Conservation (phyloP, 2,888 invertebrate genomes). For the Platycheirus albimanus region DNA sequence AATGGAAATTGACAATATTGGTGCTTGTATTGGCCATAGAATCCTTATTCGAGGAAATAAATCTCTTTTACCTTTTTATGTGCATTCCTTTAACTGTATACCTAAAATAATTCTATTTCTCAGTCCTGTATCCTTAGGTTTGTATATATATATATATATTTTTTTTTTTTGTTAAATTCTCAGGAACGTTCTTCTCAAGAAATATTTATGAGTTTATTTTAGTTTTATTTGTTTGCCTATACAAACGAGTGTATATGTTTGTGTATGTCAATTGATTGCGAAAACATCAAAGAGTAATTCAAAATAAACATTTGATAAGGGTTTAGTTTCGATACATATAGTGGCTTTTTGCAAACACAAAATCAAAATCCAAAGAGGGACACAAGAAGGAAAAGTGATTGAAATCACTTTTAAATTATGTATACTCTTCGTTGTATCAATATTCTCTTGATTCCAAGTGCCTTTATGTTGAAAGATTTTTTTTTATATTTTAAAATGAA, state of each 20-base stretch:
- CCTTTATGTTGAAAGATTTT: not conserved
- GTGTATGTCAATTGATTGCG: not conserved
- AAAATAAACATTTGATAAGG: conserved; percentile 30
- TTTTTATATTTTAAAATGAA: no score
- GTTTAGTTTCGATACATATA: not conserved
- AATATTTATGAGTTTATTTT: conserved; percentile 27
- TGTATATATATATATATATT: no score
- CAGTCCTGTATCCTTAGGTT: not conserved
- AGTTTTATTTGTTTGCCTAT: not conserved
- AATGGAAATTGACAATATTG: not conserved
- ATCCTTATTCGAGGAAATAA: not conserved
- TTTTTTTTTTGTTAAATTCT: not conserved
- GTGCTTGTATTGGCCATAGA: not conserved
- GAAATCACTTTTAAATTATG: not conserved
- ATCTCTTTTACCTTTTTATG: not conserved
- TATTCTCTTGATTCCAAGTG: not conserved
- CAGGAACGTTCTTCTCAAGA: not conserved
- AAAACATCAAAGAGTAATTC: conserved; percentile 23
- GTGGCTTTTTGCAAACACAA: not conserved
- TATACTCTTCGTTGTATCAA: not conserved
- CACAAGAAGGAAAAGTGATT: not conserved
- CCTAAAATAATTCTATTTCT: not conserved
- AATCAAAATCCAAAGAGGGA: conserved; percentile 5
- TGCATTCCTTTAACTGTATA: not conserved
- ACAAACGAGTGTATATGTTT: not conserved